phyloP scores from a whole-genome alignment of 2,888 invertebrate genomes.

The Cheilosia vulpina region DNA sequence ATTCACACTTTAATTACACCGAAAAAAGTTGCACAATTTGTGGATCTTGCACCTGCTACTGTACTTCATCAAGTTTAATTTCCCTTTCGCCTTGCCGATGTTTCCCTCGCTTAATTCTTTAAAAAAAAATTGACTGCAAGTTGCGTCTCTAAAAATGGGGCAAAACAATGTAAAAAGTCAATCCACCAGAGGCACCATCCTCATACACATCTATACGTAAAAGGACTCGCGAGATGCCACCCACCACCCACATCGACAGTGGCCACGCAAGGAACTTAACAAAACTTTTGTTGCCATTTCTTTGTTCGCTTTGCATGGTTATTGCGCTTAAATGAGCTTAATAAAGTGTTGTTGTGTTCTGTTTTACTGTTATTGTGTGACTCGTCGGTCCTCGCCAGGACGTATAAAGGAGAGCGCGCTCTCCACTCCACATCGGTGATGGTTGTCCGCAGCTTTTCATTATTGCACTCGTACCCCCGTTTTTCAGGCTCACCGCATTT shows the following conservation, averaged over 20 bases:
- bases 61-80: slow-evolving; percentile 40
- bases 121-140: slow-evolving; percentile 48
- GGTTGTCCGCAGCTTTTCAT: slow-evolving; percentile 66
- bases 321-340: slow-evolving; percentile 68
- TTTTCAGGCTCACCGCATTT: slow-evolving; percentile 47
- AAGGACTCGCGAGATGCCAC: slow-evolving; percentile 23
- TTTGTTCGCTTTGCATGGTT: slow-evolving; percentile 47
- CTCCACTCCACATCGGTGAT: slow-evolving; percentile 41
- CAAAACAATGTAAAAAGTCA: slow-evolving; percentile 54
- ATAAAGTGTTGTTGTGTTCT: slow-evolving; percentile 64
- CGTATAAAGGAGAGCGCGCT: background rate
- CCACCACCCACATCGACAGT: background rate
- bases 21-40: slow-evolving; percentile 42
- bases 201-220: background rate
- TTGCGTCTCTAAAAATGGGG: slow-evolving; percentile 3
- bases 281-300: slow-evolving; percentile 34
- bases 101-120: slow-evolving; percentile 6
- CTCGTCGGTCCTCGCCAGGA: background rate
- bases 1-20: slow-evolving; percentile 49
- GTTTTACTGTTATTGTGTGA: slow-evolving; percentile 37
- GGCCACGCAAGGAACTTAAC: slow-evolving; percentile 20
- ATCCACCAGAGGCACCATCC: slow-evolving; percentile 6
- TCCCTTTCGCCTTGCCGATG: background rate
- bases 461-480: slow-evolving; percentile 31
- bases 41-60: slow-evolving; percentile 41